Evolutionary conservation across 2,797 vertebrate species (phyloP).

Genomic region (Micromesistius poutassou): DNA sequence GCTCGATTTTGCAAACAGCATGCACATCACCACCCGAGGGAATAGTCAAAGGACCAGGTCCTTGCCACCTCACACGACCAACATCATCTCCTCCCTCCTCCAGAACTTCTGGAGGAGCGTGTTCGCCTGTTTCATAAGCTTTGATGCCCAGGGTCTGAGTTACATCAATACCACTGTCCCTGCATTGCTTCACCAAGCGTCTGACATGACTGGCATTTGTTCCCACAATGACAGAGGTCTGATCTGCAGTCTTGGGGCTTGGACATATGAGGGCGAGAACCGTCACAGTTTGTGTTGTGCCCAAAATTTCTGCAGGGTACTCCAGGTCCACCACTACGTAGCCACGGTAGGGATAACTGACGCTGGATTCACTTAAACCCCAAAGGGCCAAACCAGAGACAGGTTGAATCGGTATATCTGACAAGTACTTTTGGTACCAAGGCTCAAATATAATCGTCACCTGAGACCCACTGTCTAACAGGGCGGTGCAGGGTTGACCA

Average conservation of each 20-base stretch:
- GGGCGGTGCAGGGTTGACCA: neutral
- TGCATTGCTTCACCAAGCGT: conserved; percentile 5
- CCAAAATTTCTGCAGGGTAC: neutral
- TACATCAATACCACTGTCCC: neutral
- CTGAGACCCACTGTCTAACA: conserved; percentile 38
- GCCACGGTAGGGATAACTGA: conserved; percentile 17
- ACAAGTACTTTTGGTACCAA: conserved; percentile 27
- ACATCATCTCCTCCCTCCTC: conserved; percentile 5
- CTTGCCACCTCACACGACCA: conserved; percentile 23
- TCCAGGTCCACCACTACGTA: conserved; percentile 15
- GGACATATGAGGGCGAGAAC: conserved; percentile 14
- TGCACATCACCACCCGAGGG: neutral
- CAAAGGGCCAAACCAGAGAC: conserved; percentile 10
- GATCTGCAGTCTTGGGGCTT: neutral
- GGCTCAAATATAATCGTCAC: conserved; percentile 39
- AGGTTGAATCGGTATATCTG: neutral
- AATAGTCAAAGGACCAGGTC: conserved; percentile 16
- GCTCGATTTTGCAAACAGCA: conserved; percentile 13
- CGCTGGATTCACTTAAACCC: neutral
- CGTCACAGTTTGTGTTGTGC: neutral
- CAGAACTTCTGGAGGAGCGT: too few species aligned
- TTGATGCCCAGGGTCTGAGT: neutral
- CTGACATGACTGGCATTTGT: conserved; percentile 3
- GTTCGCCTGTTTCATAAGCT: neutral
- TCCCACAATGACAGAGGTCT: neutral